A percentile compares a stretch with the other conserved stretches of the same genome.
phyloP scores from a whole-genome alignment of 1,140 invertebrate species.

The Drosophila nannoptera region DNA sequence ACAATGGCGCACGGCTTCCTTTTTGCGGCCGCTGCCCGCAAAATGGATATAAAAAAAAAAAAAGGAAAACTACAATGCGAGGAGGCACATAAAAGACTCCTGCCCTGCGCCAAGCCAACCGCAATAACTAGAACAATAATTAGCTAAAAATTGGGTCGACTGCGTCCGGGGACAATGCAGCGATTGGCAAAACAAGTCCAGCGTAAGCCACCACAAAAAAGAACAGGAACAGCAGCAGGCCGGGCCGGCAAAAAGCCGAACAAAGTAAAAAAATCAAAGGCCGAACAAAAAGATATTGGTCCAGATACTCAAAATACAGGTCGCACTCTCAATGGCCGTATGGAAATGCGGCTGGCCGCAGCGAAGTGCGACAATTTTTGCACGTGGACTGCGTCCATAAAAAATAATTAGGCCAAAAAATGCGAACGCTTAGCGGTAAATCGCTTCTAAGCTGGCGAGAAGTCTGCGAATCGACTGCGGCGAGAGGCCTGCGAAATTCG shows the following conservation, averaged over 20 bases:
- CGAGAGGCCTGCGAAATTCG: conserved; percentile 65
- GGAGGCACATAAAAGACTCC: too few species aligned
- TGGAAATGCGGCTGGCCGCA: conserved; percentile 56
- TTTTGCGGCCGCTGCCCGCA: neutral
- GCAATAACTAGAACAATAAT: conserved; percentile 71
- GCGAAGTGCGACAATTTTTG: conserved; percentile 74
- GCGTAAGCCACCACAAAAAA: conserved; percentile 45
- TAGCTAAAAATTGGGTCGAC: conserved; percentile 64
- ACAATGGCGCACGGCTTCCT: neutral
- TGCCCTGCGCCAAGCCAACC: conserved; percentile 38
- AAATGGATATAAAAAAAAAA: conserved; percentile 13
- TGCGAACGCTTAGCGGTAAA: conserved; percentile 42
- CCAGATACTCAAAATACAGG: conserved; percentile 8
- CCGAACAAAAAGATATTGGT: conserved; percentile 37
- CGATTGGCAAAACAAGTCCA: conserved; percentile 19
- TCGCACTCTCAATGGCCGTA: neutral
- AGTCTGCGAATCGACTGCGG: conserved; percentile 13
- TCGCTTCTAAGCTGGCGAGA: conserved; percentile 1
- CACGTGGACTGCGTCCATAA: conserved; percentile 70
- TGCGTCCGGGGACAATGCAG: conserved; percentile 23
- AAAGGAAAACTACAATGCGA: neutral
- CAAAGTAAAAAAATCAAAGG: conserved; percentile 56
- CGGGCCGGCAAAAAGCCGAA: conserved; percentile 25
- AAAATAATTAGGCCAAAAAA: conserved; percentile 78
- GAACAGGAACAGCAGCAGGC: conserved; percentile 54